These are phyloP conservation scores for Pocillopora grandis DNA, from an alignment of 92 coral and sea anemone genomes.

Conservation along the genomic window DNA sequence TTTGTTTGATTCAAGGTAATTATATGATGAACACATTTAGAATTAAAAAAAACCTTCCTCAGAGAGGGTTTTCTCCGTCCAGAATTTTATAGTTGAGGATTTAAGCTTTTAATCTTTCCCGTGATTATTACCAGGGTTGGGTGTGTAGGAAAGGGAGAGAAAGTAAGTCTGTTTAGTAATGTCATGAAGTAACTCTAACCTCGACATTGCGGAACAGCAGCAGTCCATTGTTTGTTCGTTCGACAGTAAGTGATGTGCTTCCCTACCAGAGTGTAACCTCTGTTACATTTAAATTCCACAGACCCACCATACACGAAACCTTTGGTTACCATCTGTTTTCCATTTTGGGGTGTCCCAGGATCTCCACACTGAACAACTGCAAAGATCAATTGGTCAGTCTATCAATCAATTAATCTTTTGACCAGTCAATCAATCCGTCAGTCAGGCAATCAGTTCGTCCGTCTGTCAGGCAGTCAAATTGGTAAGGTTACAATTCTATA, in stretches of 20 bases:
- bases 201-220: conserved; percentile 39
- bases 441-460: no score
- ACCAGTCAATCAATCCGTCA: neutral
- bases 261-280: conserved; percentile 41
- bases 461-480: no score
- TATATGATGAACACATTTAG: no score
- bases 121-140: no score
- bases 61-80: no score
- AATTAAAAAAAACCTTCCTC: no score
- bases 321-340: conserved; percentile 13
- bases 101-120: no score
- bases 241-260: conserved; percentile 36
- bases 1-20: no score
- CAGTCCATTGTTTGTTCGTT: conserved; percentile 43
- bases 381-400: neutral
- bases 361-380: conserved; percentile 37
- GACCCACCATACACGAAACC: conserved; percentile 54
- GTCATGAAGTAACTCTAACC: conserved; percentile 5
- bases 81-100: no score
- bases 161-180: neutral
- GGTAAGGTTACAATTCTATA: no score
- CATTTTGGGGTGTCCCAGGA: conserved; percentile 48
- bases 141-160: no score
- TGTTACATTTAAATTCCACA: conserved; percentile 44
- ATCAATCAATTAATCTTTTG: neutral